Conservation (phyloP, 2,113 vertebrate genomes). For the Anhinga rufa region DNA sequence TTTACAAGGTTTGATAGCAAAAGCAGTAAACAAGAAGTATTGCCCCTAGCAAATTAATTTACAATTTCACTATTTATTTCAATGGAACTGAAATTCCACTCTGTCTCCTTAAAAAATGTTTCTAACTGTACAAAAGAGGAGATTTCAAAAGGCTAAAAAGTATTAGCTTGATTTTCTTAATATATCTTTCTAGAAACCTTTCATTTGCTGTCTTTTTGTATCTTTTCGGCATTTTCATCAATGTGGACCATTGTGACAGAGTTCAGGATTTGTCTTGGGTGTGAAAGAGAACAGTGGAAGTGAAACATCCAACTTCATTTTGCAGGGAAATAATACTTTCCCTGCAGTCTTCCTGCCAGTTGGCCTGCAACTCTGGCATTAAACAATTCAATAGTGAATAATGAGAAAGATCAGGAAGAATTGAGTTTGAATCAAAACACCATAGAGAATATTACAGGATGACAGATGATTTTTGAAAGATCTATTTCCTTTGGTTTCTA, state of each 20-base stretch:
- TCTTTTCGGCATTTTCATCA: neutral
- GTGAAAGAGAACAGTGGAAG: slow-evolving; percentile 66
- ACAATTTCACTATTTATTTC: neutral
- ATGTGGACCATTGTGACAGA: slow-evolving; percentile 57
- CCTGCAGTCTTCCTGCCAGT: slow-evolving; percentile 43
- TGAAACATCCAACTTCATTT: slow-evolving; percentile 58
- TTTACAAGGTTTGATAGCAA: neutral
- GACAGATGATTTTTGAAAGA: neutral
- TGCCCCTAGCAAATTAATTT: neutral
- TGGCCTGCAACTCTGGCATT: slow-evolving; percentile 61
- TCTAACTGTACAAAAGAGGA: neutral
- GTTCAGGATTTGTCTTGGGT: slow-evolving; percentile 68
- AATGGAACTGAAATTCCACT: neutral
- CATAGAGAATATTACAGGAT: neutral
- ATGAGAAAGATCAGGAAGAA: slow-evolving; percentile 53
- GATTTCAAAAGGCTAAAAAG: neutral
- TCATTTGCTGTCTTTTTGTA: neutral
- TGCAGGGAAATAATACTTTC: slow-evolving; percentile 70
- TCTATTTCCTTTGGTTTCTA: slow-evolving; percentile 29
- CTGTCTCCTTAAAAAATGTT: neutral
- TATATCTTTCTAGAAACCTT: neutral
- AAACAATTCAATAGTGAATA: slow-evolving; percentile 66
- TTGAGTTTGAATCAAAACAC: slow-evolving; percentile 1
- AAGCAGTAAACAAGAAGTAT: neutral
- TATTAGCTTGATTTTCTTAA: neutral